phyloP scores from a whole-genome alignment of 30 jellyfish, hydroid and myxozoan species.

The Chrysaora quinquecirrha region DNA sequence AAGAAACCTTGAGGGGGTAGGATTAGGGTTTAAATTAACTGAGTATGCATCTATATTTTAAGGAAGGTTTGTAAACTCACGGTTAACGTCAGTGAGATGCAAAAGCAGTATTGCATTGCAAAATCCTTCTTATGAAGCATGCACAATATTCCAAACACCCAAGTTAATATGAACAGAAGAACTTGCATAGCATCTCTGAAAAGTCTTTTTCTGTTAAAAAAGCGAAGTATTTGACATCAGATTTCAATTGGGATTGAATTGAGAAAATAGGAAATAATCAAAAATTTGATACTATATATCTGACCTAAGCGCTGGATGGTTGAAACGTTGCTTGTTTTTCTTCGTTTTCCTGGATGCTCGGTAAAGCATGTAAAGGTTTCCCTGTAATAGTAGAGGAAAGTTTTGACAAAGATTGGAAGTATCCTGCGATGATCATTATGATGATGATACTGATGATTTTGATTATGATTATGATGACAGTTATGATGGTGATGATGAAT shows the following conservation, averaged over 20 bases:
- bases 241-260: no score
- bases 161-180: slow-evolving; percentile 48
- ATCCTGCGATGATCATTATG: no score
- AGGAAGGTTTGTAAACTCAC: slow-evolving; percentile 48
- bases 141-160: slow-evolving; percentile 82
- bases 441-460: no score
- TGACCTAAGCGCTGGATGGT: slow-evolving; percentile 64
- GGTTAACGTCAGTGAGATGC: slow-evolving; percentile 55
- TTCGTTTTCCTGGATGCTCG: slow-evolving; percentile 53
- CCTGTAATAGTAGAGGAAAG: no score
- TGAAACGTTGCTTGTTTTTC: slow-evolving; percentile 47
- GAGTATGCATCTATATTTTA: no score
- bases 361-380: slow-evolving; percentile 39
- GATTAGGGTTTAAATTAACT: no score
- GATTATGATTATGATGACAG: no score
- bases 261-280: no score
- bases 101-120: slow-evolving; percentile 76
- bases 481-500: no score
- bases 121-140: slow-evolving; percentile 50
- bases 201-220: slow-evolving; percentile 63
- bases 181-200: slow-evolving; percentile 62
- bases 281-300: no score
- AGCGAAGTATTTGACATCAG: background rate
- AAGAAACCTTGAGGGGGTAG: no score
- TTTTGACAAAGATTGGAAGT: no score